Percentiles rank a stretch among this genome's conserved stretches.
Conservation (phyloP, 2,113 vertebrate genomes). For the Amphiprion ocellaris region DNA sequence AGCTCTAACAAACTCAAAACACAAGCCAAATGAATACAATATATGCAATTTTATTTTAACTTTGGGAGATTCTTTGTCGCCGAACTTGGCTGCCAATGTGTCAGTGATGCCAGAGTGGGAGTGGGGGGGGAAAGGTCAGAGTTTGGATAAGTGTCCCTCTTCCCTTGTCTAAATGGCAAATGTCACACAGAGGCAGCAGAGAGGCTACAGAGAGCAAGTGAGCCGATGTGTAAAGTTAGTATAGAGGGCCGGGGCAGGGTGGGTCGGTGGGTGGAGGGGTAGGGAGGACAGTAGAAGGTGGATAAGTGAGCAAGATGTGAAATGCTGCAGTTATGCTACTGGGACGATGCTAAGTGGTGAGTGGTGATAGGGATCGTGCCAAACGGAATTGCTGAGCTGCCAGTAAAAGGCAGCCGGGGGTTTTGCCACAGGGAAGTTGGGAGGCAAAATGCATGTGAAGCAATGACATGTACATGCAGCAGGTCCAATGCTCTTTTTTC, state of each 20-base stretch:
- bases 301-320: conserved; percentile 33
- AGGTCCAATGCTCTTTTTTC: conserved; percentile 1
- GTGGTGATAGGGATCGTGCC: conserved; percentile 38
- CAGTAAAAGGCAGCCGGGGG: conserved; percentile 15
- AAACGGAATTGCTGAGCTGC: conserved; percentile 33
- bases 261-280: too few relatives aligned
- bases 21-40: conserved; percentile 1
- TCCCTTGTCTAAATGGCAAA: conserved; percentile 75
- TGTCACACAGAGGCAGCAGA: conserved; percentile 68
- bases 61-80: conserved; percentile 8
- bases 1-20: conserved; percentile 34
- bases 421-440: conserved; percentile 26
- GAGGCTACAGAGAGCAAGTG: conserved; percentile 31
- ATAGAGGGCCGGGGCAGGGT: not conserved
- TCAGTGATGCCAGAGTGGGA: conserved; percentile 36
- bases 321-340: conserved; percentile 37
- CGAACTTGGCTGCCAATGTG: conserved; percentile 43
- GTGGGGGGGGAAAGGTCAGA: conserved; percentile 72
- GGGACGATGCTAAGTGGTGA: conserved; percentile 60
- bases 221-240: conserved; percentile 21
- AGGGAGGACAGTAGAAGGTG: not conserved
- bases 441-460: conserved; percentile 31
- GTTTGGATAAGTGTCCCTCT: conserved; percentile 71
- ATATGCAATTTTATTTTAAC: conserved; percentile 9
- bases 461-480: conserved; percentile 27